phyloP scores from a whole-genome alignment of 2,888 invertebrate genomes.

The Odontocerum albicorne region DNA sequence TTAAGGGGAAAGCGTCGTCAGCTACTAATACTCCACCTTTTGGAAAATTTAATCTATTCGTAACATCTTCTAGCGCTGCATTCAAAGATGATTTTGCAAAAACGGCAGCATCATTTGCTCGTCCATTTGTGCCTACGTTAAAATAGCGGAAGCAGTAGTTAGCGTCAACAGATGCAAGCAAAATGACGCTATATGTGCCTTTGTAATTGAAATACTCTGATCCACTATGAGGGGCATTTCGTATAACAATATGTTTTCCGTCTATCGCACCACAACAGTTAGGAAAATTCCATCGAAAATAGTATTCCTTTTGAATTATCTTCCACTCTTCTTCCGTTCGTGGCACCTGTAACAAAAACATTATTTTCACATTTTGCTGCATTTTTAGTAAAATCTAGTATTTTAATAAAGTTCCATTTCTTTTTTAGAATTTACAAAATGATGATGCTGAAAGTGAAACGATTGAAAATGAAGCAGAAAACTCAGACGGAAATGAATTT shows the following conservation, averaged over 20 bases:
- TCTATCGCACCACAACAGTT: slow-evolving; percentile 38
- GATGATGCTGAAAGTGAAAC: too few relatives aligned
- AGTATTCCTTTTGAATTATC: slow-evolving; percentile 29
- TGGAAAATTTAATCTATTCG: slow-evolving; percentile 6
- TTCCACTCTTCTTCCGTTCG: slow-evolving; percentile 34
- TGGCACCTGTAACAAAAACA: slow-evolving; percentile 29
- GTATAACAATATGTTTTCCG: slow-evolving; percentile 39
- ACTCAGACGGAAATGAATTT: too few relatives aligned
- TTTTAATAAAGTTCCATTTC: too few relatives aligned
- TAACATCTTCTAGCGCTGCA: not conserved
- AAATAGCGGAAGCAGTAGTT: slow-evolving; percentile 35
- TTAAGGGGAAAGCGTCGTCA: slow-evolving; percentile 18
- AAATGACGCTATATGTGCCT: slow-evolving; percentile 37
- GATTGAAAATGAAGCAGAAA: too few relatives aligned
- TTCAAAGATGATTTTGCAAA: not conserved
- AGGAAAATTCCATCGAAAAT: slow-evolving; percentile 37
- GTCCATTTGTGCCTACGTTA: slow-evolving; percentile 37
- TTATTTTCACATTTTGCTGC: too few relatives aligned
- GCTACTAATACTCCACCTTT: not conserved
- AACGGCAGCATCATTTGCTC: slow-evolving; percentile 6
- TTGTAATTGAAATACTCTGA: slow-evolving; percentile 33
- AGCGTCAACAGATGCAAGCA: slow-evolving; percentile 38
- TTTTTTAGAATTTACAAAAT: too few relatives aligned
- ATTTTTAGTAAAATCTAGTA: too few relatives aligned
- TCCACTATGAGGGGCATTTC: slow-evolving; percentile 34